Base-by-base conservation (phyloP, 2,888 invertebrate species). In the Metallyticus violacea region DNA sequence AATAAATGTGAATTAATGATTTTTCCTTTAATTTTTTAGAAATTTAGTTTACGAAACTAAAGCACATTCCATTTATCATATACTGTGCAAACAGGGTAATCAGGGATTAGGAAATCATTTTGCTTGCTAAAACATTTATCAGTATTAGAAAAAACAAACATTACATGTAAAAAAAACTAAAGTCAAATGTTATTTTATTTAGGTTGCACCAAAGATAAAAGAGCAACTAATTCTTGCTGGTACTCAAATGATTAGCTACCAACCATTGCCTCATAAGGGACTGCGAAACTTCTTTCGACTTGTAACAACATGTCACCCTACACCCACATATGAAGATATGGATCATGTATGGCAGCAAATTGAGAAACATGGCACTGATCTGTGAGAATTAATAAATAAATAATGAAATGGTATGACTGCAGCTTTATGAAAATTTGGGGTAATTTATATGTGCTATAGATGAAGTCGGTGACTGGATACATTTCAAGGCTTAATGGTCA, bases 211-310 rank as follows among this genome's bases (percentile, higher is more conserved):
- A 7, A 94, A 94, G 90, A 94, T 97, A 81, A 97, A 97, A 90
- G 95, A 96, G 89, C 92, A 93, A 3, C 93, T 97, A 92, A 94
- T 95, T 0, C 89, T 94, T 77, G 92, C 92, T 30, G 96, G 96
- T 0, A 92, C 93, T 0, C 90, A 97, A 77, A 95, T 97, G 96
- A 92, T 97, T n/a, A 95, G 96, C 0, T 97, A 97, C 90, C 94
- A 95, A 15, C 97, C 97, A 0, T 90, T 97, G 27, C 90, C 91
- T 1, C 93, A 93, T 88, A 94, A 94, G 81, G 92, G 93, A 6
- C 90, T 94, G 87, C 95, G 94, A 86, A 97, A 97, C 91, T 97
- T 97, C 91, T 95, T 97, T 91, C 93, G 97, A 15, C 93, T 97
- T 91, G 95, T 96, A 0, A 93, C 96, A 86, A 95, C 95, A 4